phyloP scores from a whole-genome alignment of 2,888 invertebrate genomes.

The Orchestes rusci region DNA sequence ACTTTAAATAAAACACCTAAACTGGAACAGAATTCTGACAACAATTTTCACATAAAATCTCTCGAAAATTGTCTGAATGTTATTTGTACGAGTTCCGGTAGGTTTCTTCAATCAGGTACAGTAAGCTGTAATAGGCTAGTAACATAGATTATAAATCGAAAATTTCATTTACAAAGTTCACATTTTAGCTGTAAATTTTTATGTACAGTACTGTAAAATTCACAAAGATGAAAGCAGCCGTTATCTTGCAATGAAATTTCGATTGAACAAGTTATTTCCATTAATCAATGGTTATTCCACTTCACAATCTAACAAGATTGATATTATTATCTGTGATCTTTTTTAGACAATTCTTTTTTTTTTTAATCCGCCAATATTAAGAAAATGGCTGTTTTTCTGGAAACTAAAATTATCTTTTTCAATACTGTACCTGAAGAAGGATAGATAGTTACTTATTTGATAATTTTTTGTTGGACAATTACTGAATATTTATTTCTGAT shows the following conservation, averaged over 20 bases:
- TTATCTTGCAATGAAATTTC: too few species aligned
- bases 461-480: conserved; percentile 19
- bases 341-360: conserved; percentile 2
- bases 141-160: background rate
- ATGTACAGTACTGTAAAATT: conserved; percentile 29
- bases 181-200: conserved; percentile 21
- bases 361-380: conserved; percentile 3
- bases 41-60: conserved; percentile 37
- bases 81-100: conserved; percentile 10
- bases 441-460: conserved; percentile 26
- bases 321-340: conserved; percentile 16
- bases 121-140: conserved; percentile 1
- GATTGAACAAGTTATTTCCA: too few species aligned
- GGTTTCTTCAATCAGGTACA: conserved; percentile 14
- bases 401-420: conserved; percentile 21
- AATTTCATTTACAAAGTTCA: too few species aligned
- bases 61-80: conserved; percentile 10
- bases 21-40: conserved; percentile 38
- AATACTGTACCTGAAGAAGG: conserved; percentile 33
- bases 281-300: too few species aligned
- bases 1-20: conserved; percentile 16
- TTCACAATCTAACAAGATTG: conserved; percentile 7
- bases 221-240: conserved; percentile 15
- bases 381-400: conserved; percentile 16
- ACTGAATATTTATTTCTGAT: conserved; percentile 29